phyloP scores from a whole-genome alignment of 2,888 invertebrate species.

The Sturmia bella region DNA sequence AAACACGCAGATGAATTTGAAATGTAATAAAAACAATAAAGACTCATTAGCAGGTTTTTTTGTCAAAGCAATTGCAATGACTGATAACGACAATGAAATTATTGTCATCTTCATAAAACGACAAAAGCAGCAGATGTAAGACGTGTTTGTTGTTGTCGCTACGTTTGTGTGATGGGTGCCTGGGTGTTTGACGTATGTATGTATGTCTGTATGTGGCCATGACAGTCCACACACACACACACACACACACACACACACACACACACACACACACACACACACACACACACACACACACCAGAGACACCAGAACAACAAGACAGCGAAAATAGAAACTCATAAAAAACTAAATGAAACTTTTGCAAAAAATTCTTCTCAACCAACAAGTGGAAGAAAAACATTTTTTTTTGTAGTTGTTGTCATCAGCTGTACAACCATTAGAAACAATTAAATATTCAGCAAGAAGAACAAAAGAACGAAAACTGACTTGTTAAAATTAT shows the following conservation, averaged over 20 bases:
- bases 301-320: constrained; percentile 54
- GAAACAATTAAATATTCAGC: constrained; percentile 63
- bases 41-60: constrained; percentile 62
- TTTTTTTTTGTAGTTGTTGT: constrained; percentile 6
- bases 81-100: constrained; percentile 31
- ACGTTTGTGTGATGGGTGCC: not conserved
- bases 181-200: not conserved
- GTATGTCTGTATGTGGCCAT: constrained; percentile 12
- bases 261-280: too few species aligned
- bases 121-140: constrained; percentile 34
- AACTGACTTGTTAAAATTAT: constrained; percentile 36
- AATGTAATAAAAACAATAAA: constrained; percentile 23
- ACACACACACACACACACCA: too few species aligned
- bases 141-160: not conserved
- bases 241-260: not conserved
- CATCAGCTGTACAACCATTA: constrained; percentile 48
- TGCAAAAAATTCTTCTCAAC: constrained; percentile 6
- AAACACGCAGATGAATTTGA: constrained; percentile 5
- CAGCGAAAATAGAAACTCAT: constrained; percentile 35
- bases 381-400: constrained; percentile 31
- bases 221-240: constrained; percentile 10
- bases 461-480: constrained; percentile 19
- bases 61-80: constrained; percentile 55
- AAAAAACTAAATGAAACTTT: constrained; percentile 55
- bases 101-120: constrained; percentile 39